Conservation (phyloP, 1,140 invertebrate genomes). For the Lepidurus couesii region DNA sequence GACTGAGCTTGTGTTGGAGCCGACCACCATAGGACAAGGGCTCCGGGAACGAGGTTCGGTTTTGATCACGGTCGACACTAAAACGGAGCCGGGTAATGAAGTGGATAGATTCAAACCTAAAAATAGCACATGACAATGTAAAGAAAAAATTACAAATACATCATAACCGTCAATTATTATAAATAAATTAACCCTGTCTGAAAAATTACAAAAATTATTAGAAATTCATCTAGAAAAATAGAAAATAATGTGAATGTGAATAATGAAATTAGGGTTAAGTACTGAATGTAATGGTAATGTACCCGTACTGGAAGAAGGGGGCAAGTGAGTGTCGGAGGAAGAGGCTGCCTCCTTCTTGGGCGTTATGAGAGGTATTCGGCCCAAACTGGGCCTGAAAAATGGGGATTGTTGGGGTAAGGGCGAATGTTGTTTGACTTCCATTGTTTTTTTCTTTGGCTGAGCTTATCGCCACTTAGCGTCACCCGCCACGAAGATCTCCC, state of each 20-base stretch:
- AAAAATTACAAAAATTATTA: not conserved
- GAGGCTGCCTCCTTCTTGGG: not conserved
- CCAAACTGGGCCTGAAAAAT: conserved; percentile 15
- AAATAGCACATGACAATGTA: not conserved
- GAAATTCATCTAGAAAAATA: not conserved
- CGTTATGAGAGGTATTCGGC: conserved; percentile 21
- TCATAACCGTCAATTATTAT: not conserved
- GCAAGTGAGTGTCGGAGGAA: not conserved
- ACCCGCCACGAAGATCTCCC: not conserved
- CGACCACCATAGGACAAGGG: conserved; percentile 6
- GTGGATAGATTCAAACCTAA: conserved; percentile 10
- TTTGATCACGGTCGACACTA: conserved; percentile 25
- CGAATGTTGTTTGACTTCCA: conserved; percentile 15
- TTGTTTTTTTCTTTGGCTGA: not conserved
- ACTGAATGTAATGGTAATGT: not conserved
- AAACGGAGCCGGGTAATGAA: conserved; percentile 12
- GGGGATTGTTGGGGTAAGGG: conserved; percentile 2
- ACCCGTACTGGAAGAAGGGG: not conserved
- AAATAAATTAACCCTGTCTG: not conserved
- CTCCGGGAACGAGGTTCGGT: conserved; percentile 24
- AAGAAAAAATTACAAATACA: not conserved
- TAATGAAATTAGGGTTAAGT: not conserved
- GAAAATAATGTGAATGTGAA: not conserved
- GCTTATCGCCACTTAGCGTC: not conserved
- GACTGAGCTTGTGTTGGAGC: not conserved